Evolutionary conservation across 2,888 invertebrate species (phyloP), one percentile per base, ranked within the genome.

Genomic region (Xestia rhomboidea): DNA sequence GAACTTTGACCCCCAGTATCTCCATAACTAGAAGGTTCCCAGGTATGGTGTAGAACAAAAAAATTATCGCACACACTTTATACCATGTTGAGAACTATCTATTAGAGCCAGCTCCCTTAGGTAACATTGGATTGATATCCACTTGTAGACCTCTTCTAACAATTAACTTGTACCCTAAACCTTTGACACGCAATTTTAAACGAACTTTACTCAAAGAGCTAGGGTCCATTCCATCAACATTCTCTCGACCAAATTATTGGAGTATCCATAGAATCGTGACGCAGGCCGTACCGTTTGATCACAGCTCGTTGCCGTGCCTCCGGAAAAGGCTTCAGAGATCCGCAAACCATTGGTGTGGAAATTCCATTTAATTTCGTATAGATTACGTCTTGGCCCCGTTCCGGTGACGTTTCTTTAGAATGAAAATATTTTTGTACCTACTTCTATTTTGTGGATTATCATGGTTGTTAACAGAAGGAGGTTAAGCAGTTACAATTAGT

Each of bases 291-390:
- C 81, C 90, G 90, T 93, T 94, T 94, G 92, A 95, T 94, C 92
- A 89, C 60, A 62, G 81, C 82, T 87, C 82, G 86, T 89, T 88
- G 90, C 90, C 88, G 87, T 89, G 86, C 89, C 86, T 73, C 83
- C 87, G 87, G 90, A 62, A 92, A 94, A 92, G 93, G 92, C 92
- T 93, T 93, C 92, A 91, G 92, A 93, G 92, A 92, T 93, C 90
- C 91, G 83, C 87, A 89, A 92, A 88, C 90, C 93, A 90, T 89
- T 93, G 91, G 88, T 88, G 92, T 91, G 92, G 94, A 95, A 95
- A 95, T 93, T 94, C 93, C 92, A 94, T 95, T 95, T 94, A 93
- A 95, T 95, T 93, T 92, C 87, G 91, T 87, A 89, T 89, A 88
- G 89, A 91, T 91, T 92, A 90, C 89, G 86, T 89, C 85, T 88